phyloP scores from a whole-genome alignment of 2,113 vertebrate genomes.

The Amblyornis subalaris region DNA sequence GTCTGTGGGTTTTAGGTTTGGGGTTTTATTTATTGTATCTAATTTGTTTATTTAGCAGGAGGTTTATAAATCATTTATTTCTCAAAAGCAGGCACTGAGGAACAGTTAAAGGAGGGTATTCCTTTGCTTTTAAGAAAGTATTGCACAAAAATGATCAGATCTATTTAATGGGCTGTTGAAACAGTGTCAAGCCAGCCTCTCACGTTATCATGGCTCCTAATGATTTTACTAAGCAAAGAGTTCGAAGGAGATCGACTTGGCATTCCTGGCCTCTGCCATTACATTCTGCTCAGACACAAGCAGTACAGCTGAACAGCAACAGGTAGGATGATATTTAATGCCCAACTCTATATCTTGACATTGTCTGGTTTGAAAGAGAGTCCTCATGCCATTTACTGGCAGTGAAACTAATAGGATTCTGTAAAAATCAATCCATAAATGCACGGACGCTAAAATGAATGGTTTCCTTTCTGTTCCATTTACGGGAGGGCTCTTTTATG shows the following conservation, averaged over 20 bases:
- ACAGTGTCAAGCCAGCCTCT: not conserved
- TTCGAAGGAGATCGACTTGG: not conserved
- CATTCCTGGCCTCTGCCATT: not conserved
- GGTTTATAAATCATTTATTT: not conserved
- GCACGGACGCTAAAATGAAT: slow-evolving; percentile 1
- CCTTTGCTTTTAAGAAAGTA: not conserved
- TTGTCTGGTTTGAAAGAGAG: slow-evolving; percentile 33
- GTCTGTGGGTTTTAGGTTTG: not conserved
- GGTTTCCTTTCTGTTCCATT: not conserved
- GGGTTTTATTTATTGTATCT: not conserved
- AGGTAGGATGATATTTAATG: slow-evolving; percentile 10
- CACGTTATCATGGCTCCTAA: not conserved
- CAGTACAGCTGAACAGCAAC: not conserved
- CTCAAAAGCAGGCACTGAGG: not conserved
- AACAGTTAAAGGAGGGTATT: not conserved
- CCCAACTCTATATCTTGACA: not conserved
- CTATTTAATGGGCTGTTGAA: not conserved
- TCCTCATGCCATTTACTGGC: not conserved
- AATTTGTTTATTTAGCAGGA: not conserved
- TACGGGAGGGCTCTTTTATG: not conserved
- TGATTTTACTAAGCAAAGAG: not conserved
- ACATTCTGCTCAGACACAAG: not conserved
- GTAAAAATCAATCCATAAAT: slow-evolving; percentile 42
- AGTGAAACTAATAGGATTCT: slow-evolving; percentile 35
- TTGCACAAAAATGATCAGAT: not conserved